Conservation (phyloP, 2,888 invertebrate species). For the Omphaloscelis lunosa region DNA sequence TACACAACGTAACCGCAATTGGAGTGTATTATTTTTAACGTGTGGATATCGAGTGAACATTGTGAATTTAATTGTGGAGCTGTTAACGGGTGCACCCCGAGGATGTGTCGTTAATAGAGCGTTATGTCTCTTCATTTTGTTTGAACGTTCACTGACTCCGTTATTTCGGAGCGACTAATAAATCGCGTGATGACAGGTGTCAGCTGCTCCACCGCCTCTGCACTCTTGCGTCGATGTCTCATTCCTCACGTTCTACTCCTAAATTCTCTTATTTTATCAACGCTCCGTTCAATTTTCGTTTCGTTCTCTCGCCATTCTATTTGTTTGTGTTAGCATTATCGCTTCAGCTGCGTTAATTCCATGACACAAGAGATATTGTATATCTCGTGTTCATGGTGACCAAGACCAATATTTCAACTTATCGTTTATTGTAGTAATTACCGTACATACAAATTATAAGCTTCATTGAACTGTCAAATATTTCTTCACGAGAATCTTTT, state of each 20-base stretch:
- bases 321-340: slow-evolving; percentile 84
- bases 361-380: slow-evolving; percentile 67
- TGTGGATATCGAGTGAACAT: slow-evolving; percentile 71
- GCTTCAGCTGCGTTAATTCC: slow-evolving; percentile 77
- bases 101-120: slow-evolving; percentile 89
- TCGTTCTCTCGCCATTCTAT: slow-evolving; percentile 85
- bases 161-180: slow-evolving; percentile 90
- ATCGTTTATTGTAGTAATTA: slow-evolving; percentile 22
- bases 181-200: slow-evolving; percentile 91
- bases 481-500: slow-evolving; percentile 37
- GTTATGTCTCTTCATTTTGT: slow-evolving; percentile 89
- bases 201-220: slow-evolving; percentile 90
- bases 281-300: slow-evolving; percentile 89
- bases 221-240: slow-evolving; percentile 91
- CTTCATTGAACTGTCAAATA: slow-evolving; percentile 44
- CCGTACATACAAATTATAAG: slow-evolving; percentile 28
- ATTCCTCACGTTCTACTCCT: slow-evolving; percentile 90
- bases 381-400: slow-evolving; percentile 34
- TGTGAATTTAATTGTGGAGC: slow-evolving; percentile 83
- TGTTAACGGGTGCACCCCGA: slow-evolving; percentile 82
- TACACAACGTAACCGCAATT: slow-evolving; percentile 54
- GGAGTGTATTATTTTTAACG: slow-evolving; percentile 62
- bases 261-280: slow-evolving; percentile 90
- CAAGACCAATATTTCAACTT: slow-evolving; percentile 33
- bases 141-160: slow-evolving; percentile 89